Evolutionary conservation across 1,140 invertebrate species (phyloP).

Genomic region (Procambarus virginalis): DNA sequence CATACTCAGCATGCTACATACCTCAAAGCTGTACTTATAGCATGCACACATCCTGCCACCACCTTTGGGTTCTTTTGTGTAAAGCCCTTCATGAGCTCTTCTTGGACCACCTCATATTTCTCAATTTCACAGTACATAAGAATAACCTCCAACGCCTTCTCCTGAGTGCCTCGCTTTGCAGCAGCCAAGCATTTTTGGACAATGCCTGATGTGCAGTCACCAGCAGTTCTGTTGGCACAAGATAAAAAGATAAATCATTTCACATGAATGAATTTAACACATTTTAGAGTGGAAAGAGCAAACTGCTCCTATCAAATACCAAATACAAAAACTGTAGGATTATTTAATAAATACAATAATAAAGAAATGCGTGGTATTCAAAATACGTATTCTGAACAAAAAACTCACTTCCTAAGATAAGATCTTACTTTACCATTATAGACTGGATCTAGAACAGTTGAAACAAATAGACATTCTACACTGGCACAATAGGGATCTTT

Average conservation of each 20-base stretch:
- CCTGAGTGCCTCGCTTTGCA: conserved; percentile 92
- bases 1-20: conserved; percentile 71
- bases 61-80: conserved; percentile 95
- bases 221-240: conserved; percentile 82
- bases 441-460: too few species aligned
- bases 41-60: conserved; percentile 87
- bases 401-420: too few species aligned
- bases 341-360: too few species aligned
- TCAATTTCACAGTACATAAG: conserved; percentile 97
- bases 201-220: conserved; percentile 91
- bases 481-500: too few species aligned
- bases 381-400: too few species aligned
- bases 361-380: too few species aligned
- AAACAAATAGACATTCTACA: too few species aligned
- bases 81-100: conserved; percentile 94
- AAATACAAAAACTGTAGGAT: too few species aligned
- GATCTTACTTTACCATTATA: too few species aligned
- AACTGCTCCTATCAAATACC: too few species aligned
- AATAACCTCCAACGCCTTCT: conserved; percentile 89
- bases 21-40: conserved; percentile 84
- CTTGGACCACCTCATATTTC: conserved; percentile 91
- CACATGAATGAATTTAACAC: too few species aligned
- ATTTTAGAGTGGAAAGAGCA: too few species aligned
- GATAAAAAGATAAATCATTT: neutral
- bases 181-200: conserved; percentile 94